Percentiles rank a stretch among this genome's conserved stretches.
Evolutionary conservation across 1,140 invertebrate species (phyloP).

Genomic region (Lerema accius): DNA sequence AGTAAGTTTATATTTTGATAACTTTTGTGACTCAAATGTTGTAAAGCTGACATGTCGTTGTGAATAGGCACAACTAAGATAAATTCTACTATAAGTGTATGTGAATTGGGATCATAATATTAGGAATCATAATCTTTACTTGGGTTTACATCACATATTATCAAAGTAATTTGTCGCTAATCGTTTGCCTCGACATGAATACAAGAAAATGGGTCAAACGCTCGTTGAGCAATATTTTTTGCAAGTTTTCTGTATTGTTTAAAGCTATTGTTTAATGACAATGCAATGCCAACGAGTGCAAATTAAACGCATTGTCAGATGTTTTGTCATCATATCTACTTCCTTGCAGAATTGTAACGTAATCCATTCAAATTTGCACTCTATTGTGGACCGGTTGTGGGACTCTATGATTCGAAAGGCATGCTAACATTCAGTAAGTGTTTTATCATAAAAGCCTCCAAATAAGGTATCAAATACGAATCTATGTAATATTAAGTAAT

Average conservation of each 20-base stretch:
- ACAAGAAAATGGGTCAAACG: constrained; percentile 10
- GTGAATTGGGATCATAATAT: too few relatives aligned
- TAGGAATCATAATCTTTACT: too few relatives aligned
- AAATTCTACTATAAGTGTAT: too few relatives aligned
- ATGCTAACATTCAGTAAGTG: too few relatives aligned
- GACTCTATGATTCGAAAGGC: too few relatives aligned
- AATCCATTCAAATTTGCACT: neutral
- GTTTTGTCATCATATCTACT: constrained; percentile 4
- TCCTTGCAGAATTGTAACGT: neutral
- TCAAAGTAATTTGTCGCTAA: neutral
- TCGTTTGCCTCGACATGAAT: neutral
- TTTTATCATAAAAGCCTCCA: too few relatives aligned
- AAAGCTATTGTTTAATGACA: constrained; percentile 11
- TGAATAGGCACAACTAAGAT: too few relatives aligned
- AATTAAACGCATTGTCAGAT: constrained; percentile 6
- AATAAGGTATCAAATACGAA: too few relatives aligned
- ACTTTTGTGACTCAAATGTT: too few relatives aligned
- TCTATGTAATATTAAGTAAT: too few relatives aligned
- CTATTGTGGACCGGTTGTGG: neutral
- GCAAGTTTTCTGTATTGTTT: constrained; percentile 20
- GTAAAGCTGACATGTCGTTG: too few relatives aligned
- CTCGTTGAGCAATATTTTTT: constrained; percentile 10
- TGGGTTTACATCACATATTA: neutral
- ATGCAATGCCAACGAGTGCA: constrained; percentile 15
- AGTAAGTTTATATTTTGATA: too few relatives aligned